Conservation (phyloP, 2,888 invertebrate species). For the Bellardia pandia region DNA sequence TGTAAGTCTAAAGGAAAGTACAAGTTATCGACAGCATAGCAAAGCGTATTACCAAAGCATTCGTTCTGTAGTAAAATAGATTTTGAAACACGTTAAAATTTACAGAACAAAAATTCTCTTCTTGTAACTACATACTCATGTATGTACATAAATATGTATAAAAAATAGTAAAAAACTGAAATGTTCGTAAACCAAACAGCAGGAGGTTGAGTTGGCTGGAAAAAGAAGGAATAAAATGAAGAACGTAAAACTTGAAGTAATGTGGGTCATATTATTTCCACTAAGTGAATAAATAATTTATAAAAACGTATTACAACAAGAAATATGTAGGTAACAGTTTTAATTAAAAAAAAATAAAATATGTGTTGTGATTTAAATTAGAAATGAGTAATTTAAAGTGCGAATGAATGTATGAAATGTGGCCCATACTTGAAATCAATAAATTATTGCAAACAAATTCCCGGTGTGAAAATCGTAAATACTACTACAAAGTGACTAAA, state of each 20-base stretch:
- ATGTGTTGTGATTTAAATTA: neutral
- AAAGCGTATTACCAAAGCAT: neutral
- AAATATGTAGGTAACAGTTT: neutral
- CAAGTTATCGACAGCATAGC: neutral
- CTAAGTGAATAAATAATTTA: slow-evolving; percentile 30
- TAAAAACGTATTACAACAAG: neutral
- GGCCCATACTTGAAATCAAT: slow-evolving; percentile 47
- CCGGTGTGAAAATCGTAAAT: slow-evolving; percentile 50
- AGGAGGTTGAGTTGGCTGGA: slow-evolving; percentile 9
- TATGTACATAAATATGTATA: neutral
- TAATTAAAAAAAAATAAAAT: slow-evolving; percentile 21
- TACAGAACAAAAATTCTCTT: neutral
- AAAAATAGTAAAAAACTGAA: neutral
- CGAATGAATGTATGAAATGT: slow-evolving; percentile 55
- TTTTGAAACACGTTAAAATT: slow-evolving; percentile 6
- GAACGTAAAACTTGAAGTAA: neutral
- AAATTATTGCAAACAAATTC: slow-evolving; percentile 56
- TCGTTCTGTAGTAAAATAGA: neutral
- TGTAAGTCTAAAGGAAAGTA: neutral
- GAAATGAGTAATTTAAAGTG: slow-evolving; percentile 55
- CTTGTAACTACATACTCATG: neutral
- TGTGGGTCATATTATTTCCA: slow-evolving; percentile 51
- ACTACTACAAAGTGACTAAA: slow-evolving; percentile 61
- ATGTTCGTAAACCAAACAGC: slow-evolving; percentile 13
- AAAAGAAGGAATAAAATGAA: slow-evolving; percentile 4